Base-by-base conservation (phyloP, 1,140 invertebrate genomes). In the Dendrolimus kikuchii region DNA sequence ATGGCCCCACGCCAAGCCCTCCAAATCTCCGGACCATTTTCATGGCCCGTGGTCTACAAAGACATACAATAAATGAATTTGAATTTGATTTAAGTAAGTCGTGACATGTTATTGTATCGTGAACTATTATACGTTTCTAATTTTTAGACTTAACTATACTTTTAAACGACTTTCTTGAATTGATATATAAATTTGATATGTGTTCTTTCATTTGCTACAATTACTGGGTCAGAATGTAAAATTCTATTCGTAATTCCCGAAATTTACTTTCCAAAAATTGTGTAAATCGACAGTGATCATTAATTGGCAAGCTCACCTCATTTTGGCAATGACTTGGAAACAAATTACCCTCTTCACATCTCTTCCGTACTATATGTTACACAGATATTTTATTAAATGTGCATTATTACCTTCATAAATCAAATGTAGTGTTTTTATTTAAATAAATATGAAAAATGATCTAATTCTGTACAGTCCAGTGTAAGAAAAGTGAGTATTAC, bases 361-460 rank as follows among this genome's bases (percentile, higher is more conserved):
- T 36, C 38, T 49, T 49, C 48, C 48, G 48, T 40, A 38, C 48
- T 9, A 49, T 48, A 48, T 38, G 46, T 49, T 49, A 49, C 48
- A 39, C 40, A 49, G 40, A 48, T 23, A 46, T 46, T 23, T n/a
- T 48, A 37, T 38, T 38, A 39, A 38, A 39, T n/a, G n/a, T 9
- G 48, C 38, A 49, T 49, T 49, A n/a, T 40, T 36, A 38, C 38
- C 8, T 39, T 6, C 38, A 49, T 49, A 9, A 49, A 49, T 49
- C 48, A 49, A 40, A 10, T n/a, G 41, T n/a, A 42, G 41, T 9
- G 23, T 45, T 9, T 8, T 45, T 45, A 45, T n/a, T 8, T 5
- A 45, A 45, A 45, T 9, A 9, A 45, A 9, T 45, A 5, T 8
- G 23, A 45, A 45, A 5, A 45, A 45, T 45, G n/a, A 1, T 10